Conservation (phyloP, 2,888 invertebrate genomes). For the Tortricodes alternella region DNA sequence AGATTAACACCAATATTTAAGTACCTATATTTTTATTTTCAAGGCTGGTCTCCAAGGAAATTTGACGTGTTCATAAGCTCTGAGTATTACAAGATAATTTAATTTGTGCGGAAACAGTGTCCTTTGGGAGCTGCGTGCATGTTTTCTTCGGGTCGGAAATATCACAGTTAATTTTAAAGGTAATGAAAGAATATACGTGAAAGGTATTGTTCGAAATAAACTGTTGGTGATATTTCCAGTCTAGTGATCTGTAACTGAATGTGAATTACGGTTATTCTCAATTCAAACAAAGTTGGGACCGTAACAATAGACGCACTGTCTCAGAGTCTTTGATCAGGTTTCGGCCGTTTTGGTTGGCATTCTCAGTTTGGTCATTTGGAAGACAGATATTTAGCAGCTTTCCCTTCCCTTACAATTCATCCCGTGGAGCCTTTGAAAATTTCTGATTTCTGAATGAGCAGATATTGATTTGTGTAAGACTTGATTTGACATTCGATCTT, state of each 20-base stretch:
- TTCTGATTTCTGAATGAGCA: no score
- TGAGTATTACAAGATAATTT: conserved; percentile 1
- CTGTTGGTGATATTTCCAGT: not conserved
- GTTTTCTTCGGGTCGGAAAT: not conserved
- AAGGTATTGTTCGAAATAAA: not conserved
- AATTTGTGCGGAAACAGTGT: conserved; percentile 4
- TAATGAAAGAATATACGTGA: not conserved
- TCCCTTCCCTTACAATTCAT: not conserved
- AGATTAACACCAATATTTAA: conserved; percentile 15
- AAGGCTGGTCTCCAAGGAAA: conserved; percentile 22
- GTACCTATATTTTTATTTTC: conserved; percentile 9
- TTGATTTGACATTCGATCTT: no score
- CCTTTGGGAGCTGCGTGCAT: not conserved
- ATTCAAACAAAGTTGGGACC: not conserved
- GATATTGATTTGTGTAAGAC: no score
- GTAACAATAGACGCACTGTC: no score
- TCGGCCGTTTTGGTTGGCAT: not conserved
- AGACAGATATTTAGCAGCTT: not conserved
- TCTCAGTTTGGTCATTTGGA: not conserved
- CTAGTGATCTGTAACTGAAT: not conserved
- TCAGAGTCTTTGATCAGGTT: not conserved
- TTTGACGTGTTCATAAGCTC: conserved; percentile 21
- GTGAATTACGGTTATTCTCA: not conserved
- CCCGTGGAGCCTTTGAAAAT: no score
- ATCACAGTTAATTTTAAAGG: not conserved